A percentile compares a stretch with the other conserved stretches of the same genome.
Conservation (phyloP, 2,888 invertebrate species). For the Aphidoletes aphidimyza region DNA sequence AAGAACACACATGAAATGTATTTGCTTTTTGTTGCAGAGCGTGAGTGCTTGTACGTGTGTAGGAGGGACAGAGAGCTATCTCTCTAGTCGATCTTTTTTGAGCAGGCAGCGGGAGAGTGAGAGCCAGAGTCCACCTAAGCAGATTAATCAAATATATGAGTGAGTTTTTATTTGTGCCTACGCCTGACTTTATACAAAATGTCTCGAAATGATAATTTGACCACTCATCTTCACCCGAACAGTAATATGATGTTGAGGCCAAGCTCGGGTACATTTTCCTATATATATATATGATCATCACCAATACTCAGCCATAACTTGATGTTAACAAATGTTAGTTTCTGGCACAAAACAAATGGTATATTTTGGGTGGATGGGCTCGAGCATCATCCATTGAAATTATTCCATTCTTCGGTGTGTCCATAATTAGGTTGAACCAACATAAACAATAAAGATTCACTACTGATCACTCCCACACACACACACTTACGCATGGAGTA, state of each 20-base stretch:
- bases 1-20: too few species aligned
- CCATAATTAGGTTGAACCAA: conserved; percentile 1
- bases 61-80: too few species aligned
- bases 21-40: too few species aligned
- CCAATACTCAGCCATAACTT: conserved; percentile 1
- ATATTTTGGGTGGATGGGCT: too few species aligned
- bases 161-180: not conserved
- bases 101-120: too few species aligned
- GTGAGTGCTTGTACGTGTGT: too few species aligned
- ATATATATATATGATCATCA: not conserved
- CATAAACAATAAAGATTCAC: conserved; percentile 12
- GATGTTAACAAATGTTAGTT: conserved; percentile 2
- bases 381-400: too few species aligned
- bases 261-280: too few species aligned
- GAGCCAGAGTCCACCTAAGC: not conserved
- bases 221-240: not conserved
- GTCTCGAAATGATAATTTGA: conserved; percentile 24
- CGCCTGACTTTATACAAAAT: too few species aligned
- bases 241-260: not conserved
- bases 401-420: not conserved
- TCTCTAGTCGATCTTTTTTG: too few species aligned
- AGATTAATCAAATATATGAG: conserved; percentile 27
- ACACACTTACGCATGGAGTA: too few species aligned
- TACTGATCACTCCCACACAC: not conserved
- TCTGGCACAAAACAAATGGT: too few species aligned